Evolutionary conservation across 2,113 vertebrate genomes (phyloP).

Genomic region (Gambusia affinis): DNA sequence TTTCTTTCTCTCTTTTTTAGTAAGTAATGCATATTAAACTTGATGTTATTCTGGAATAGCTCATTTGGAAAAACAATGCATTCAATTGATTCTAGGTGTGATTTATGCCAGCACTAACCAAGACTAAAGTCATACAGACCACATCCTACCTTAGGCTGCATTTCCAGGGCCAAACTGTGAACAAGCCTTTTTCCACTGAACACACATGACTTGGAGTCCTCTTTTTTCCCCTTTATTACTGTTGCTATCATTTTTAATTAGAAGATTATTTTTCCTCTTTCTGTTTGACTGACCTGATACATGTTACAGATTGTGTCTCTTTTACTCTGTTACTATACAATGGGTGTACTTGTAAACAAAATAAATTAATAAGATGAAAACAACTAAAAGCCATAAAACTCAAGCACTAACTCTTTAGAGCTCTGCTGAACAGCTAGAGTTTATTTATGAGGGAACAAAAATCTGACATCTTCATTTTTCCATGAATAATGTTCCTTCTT

Average conservation of each 20-base stretch:
- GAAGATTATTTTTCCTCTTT: conserved; percentile 46
- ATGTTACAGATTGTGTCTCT: conserved; percentile 67
- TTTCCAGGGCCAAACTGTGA: conserved; percentile 53
- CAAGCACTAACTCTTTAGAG: conserved; percentile 83
- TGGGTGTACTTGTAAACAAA: conserved; percentile 73
- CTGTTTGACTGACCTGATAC: conserved; percentile 68
- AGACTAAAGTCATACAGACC: conserved; percentile 43
- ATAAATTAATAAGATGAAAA: conserved; percentile 78
- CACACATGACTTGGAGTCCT: conserved; percentile 69
- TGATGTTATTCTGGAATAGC: conserved; percentile 23
- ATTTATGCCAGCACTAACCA: conserved; percentile 49
- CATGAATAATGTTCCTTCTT: conserved; percentile 67
- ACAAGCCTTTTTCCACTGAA: conserved; percentile 42
- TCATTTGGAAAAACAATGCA: conserved; percentile 11
- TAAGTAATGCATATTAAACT: conserved; percentile 20
- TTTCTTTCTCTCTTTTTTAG: conserved; percentile 18
- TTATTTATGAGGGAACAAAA: conserved; percentile 64
- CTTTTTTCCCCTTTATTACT: conserved; percentile 40
- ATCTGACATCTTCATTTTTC: conserved; percentile 63
- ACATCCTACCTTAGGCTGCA: conserved; percentile 44
- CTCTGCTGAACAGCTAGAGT: conserved; percentile 78
- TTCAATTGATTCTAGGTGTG: conserved; percentile 46
- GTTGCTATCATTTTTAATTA: conserved; percentile 18
- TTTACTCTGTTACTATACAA: conserved; percentile 73
- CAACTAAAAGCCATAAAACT: conserved; percentile 85